phyloP scores from a whole-genome alignment of 2,797 vertebrate genomes.

The Microctenopoma stevenorrisi region DNA sequence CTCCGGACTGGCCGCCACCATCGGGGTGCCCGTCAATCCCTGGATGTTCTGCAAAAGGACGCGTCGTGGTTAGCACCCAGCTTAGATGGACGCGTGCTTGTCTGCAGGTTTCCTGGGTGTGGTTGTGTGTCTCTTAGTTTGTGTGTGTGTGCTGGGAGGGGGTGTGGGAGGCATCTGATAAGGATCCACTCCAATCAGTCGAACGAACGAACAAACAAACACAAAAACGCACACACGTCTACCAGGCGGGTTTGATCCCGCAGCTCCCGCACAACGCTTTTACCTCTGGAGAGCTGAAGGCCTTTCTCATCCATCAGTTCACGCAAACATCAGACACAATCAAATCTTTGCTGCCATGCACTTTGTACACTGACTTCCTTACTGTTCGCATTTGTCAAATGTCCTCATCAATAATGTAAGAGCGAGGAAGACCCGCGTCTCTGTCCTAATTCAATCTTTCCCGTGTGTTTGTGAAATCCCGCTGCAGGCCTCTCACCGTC shows the following conservation, averaged over 20 bases:
- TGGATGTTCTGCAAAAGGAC: conserved; percentile 91
- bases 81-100: neutral
- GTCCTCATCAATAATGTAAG: neutral
- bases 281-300: neutral
- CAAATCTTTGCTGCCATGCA: too few species aligned
- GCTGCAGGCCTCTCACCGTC: conserved; percentile 83
- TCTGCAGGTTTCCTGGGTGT: neutral
- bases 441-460: too few species aligned
- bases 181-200: neutral
- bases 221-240: too few species aligned
- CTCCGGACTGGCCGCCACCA: conserved; percentile 96
- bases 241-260: neutral
- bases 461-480: too few species aligned
- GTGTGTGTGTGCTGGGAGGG: neutral
- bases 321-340: neutral
- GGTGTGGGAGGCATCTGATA: neutral
- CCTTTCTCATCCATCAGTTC: neutral
- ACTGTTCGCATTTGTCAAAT: neutral
- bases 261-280: neutral
- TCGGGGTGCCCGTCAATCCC: conserved; percentile 95
- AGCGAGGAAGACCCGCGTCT: neutral
- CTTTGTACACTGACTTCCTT: too few species aligned
- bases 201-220: neutral
- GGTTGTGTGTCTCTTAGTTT: neutral
- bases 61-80: conserved; percentile 15